A percentile compares a stretch with the other conserved stretches of the same genome.
phyloP scores from a whole-genome alignment of 2,888 invertebrate species.

The Hirtodrosophila histrioides region DNA sequence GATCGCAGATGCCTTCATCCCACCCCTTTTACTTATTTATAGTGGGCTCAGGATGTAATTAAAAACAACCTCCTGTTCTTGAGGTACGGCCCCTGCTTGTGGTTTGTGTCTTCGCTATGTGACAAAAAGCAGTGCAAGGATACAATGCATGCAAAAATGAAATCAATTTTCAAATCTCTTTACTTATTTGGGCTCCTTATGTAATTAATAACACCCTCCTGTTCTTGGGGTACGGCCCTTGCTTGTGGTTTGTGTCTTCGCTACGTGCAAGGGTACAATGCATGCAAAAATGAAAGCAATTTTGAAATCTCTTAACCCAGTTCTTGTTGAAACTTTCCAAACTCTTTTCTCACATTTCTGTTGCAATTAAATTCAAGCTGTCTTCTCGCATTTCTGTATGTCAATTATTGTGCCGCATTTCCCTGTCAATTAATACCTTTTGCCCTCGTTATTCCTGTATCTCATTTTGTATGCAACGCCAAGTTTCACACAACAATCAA shows the following conservation, averaged over 20 bases:
- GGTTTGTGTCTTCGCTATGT: conserved; percentile 26
- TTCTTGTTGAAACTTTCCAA: conserved; percentile 7
- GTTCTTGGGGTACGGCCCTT: neutral
- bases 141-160: conserved; percentile 12
- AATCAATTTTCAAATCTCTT: conserved; percentile 7
- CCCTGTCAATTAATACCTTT: conserved; percentile 50
- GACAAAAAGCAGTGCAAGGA: too few relatives aligned
- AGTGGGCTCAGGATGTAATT: too few relatives aligned
- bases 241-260: conserved; percentile 17
- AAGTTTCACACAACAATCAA: conserved; percentile 72
- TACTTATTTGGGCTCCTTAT: too few relatives aligned
- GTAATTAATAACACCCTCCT: too few relatives aligned
- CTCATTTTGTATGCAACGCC: conserved; percentile 64
- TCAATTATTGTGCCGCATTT: conserved; percentile 42
- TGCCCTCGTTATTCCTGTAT: conserved; percentile 10
- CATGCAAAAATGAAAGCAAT: conserved; percentile 19
- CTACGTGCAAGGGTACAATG: neutral
- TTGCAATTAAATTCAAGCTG: conserved; percentile 38
- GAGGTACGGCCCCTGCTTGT: neutral
- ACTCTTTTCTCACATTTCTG: conserved; percentile 19
- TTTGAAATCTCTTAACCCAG: conserved; percentile 4
- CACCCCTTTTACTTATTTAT: too few relatives aligned
- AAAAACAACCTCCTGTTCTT: too few relatives aligned
- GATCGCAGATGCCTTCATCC: too few relatives aligned
- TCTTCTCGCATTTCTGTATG: conserved; percentile 18